These are phyloP conservation scores for Sebastolobus altivelis DNA, from an alignment of 2,797 vertebrate genomes.

Conservation along the genomic window DNA sequence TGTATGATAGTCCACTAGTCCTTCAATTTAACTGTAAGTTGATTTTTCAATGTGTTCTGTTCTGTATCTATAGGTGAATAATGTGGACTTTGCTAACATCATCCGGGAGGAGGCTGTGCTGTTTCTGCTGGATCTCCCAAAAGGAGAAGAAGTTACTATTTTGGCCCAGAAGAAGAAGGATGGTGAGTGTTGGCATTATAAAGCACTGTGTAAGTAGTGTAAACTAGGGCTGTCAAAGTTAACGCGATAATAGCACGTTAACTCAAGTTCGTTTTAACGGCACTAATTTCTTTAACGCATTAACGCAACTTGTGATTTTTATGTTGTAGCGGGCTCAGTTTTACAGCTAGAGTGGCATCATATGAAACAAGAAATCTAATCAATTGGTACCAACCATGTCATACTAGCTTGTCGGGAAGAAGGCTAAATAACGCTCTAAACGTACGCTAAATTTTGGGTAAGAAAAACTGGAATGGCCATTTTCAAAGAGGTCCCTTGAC, in stretches of 20 bases:
- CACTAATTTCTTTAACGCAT: no score
- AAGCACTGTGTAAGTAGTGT: not conserved
- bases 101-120: conserved; percentile 97
- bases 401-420: no score
- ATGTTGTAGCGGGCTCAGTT: no score
- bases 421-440: no score
- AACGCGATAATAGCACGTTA: no score
- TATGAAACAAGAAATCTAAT: no score
- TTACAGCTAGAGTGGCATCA: no score
- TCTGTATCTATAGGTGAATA: conserved; percentile 86
- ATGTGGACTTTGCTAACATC: conserved; percentile 98
- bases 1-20: not conserved
- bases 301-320: no score
- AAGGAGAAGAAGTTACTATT: conserved; percentile 98
- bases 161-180: conserved; percentile 98
- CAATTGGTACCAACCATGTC: no score
- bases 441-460: no score
- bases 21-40: not conserved
- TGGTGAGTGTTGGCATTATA: conserved; percentile 81
- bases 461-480: rapidly evolving
- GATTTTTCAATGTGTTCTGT: not conserved
- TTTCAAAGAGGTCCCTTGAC: no score
- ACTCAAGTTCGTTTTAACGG: no score
- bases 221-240: not conserved
- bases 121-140: conserved; percentile 96